phyloP scores from a whole-genome alignment of 2,113 vertebrate species.

The Ramphastos sulfuratus region DNA sequence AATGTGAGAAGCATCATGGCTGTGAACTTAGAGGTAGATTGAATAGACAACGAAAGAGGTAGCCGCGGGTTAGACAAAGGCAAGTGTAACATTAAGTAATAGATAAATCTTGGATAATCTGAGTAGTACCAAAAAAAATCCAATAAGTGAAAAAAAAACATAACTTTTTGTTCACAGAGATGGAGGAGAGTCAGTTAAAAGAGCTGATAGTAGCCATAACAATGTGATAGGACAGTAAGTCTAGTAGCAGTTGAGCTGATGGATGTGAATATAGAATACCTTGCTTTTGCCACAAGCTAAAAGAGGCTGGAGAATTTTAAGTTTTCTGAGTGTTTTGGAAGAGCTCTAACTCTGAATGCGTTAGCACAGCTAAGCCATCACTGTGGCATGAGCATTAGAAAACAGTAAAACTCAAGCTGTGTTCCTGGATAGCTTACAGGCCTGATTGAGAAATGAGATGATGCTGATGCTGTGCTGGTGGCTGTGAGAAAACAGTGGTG shows the following conservation, averaged over 20 bases:
- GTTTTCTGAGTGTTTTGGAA: not conserved
- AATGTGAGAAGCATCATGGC: not conserved
- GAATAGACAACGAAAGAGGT: not conserved
- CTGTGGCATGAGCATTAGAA: not conserved
- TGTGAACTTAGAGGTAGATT: not conserved
- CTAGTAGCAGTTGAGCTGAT: not conserved
- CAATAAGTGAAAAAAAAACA: rapidly evolving
- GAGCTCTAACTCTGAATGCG: not conserved
- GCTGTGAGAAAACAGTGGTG: rapidly evolving
- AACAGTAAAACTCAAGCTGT: not conserved
- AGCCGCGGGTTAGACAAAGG: not conserved
- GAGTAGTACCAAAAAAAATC: not conserved
- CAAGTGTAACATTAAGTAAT: not conserved
- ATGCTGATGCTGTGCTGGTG: not conserved
- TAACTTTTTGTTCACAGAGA: not conserved
- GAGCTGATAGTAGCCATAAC: not conserved
- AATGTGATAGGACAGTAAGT: not conserved
- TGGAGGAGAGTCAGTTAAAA: not conserved
- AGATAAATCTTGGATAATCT: not conserved
- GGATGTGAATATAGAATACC: not conserved
- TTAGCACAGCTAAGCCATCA: not conserved
- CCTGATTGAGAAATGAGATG: not conserved
- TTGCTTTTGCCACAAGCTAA: not conserved
- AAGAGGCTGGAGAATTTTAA: not conserved
- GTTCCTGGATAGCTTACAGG: rapidly evolving